Percentiles rank a stretch among this genome's conserved stretches.
phyloP scores from a whole-genome alignment of 2,888 invertebrate genomes.

The Zygogramma bicolorata region DNA sequence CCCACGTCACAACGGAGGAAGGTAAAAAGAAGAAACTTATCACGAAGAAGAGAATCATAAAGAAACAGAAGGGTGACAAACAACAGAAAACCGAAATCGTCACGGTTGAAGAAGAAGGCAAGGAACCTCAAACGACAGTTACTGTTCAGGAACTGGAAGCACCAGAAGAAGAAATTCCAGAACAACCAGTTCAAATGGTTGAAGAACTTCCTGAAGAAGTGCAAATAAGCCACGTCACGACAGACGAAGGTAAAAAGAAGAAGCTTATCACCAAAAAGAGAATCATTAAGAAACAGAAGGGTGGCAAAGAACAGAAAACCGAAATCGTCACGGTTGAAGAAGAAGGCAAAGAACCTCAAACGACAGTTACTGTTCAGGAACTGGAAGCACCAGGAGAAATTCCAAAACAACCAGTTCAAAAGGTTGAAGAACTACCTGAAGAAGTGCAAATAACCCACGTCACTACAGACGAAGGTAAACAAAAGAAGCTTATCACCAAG shows the following conservation, averaged over 20 bases:
- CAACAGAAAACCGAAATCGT: slow-evolving; percentile 58
- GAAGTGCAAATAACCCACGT: slow-evolving; percentile 48
- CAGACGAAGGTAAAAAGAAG: slow-evolving; percentile 47
- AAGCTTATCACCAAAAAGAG: slow-evolving; percentile 57
- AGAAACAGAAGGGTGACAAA: slow-evolving; percentile 59
- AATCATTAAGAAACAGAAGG: slow-evolving; percentile 65
- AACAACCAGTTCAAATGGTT: slow-evolving; percentile 56
- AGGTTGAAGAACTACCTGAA: slow-evolving; percentile 56
- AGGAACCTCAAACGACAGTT: slow-evolving; percentile 57
- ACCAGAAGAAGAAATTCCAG: slow-evolving; percentile 51
- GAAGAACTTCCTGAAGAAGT: slow-evolving; percentile 51
- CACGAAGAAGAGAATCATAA: slow-evolving; percentile 61
- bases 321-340: slow-evolving; percentile 66
- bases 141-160: slow-evolving; percentile 63
- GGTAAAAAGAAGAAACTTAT: no score
- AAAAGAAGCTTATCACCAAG: slow-evolving; percentile 51
- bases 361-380: slow-evolving; percentile 55
- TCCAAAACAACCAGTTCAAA: slow-evolving; percentile 47
- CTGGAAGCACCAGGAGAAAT: slow-evolving; percentile 52
- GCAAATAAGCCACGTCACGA: no score
- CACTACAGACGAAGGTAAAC: slow-evolving; percentile 47
- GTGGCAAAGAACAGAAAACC: slow-evolving; percentile 61
- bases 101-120: slow-evolving; percentile 55
- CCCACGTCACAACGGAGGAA: slow-evolving; percentile 48
- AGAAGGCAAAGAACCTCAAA: slow-evolving; percentile 56